Base-by-base conservation (phyloP, 2,888 invertebrate species). In the Leucania comma region DNA sequence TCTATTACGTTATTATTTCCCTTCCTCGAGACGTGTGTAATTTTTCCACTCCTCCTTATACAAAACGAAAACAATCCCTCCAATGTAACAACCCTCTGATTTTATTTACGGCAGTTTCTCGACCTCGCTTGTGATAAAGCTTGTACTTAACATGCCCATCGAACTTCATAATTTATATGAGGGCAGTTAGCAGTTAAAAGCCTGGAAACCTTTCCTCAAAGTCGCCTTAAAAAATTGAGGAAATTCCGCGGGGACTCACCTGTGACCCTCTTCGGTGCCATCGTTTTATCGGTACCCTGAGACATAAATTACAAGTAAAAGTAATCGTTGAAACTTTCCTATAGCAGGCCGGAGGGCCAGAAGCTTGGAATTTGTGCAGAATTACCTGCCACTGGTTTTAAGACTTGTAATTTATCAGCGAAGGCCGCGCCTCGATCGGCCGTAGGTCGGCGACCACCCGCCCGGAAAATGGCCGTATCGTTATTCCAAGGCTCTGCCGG, bases 381-480 rank as follows among this genome's bases (percentile, higher is more conserved):
- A 96, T 96, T 96, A 96, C 96, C 96, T 96, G 96, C 96, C 96
- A 96, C 95, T 93, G 95, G 94, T 95, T 96, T 94, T 95, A 96
- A 96, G 96, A 95, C 95, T 93, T 93, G 96, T 96, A 96, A 97
- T 97, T 96, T 97, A 96, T 97, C 96, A 96, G 95, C 83, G 89
- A 86, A 89, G 90, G 90, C 89, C 89, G 89, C 88, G 87, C 87
- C 90, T 90, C 89, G 90, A 92, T 93, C 91, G 91, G 90, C 90
- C 87, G 82, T 84, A 85, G 88, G 87, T 85, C 81, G 85, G 86
- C 88, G 85, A 83, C 88, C 89, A 89, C 86, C 89, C 89, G 83
- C 84, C 88, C 89, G 91, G 92, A 92, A 93, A 94, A 93, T 92
- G 85, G 90, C 88, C 84, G 87, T 87, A 90, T 89, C 90, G 86